phyloP scores from a whole-genome alignment of 2,888 invertebrate species.

The Lepidochrysops patricia region DNA sequence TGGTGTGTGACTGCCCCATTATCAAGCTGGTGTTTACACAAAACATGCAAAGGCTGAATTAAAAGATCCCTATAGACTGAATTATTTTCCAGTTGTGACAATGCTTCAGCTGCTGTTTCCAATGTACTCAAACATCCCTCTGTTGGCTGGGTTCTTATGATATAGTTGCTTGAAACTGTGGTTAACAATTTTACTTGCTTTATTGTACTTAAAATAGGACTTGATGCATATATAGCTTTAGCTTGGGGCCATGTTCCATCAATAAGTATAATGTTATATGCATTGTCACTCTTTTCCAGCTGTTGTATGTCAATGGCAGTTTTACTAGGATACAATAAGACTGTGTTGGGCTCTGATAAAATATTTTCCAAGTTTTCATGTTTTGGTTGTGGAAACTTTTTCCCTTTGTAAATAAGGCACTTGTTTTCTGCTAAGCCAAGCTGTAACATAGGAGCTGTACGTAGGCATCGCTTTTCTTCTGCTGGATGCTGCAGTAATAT shows the following conservation, averaged over 20 bases:
- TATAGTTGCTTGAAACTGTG: constrained; percentile 85
- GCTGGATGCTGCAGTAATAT: constrained; percentile 94
- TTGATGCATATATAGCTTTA: constrained; percentile 90
- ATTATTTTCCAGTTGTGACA: constrained; percentile 84
- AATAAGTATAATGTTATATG: constrained; percentile 86
- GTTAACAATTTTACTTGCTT: constrained; percentile 87
- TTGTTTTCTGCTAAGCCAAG: constrained; percentile 82
- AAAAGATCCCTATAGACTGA: constrained; percentile 78
- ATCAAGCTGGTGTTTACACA: constrained; percentile 90
- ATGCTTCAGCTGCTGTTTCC: constrained; percentile 87
- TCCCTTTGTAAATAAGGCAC: constrained; percentile 87
- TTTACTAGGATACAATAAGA: constrained; percentile 87
- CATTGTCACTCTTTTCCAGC: constrained; percentile 52
- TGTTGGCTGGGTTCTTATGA: constrained; percentile 94
- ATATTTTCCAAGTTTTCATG: constrained; percentile 79
- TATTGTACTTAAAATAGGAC: constrained; percentile 81
- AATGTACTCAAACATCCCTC: constrained; percentile 93
- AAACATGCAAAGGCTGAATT: constrained; percentile 84
- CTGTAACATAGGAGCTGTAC: constrained; percentile 92
- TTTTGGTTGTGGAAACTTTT: constrained; percentile 84
- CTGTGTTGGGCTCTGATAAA: constrained; percentile 78
- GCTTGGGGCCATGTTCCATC: constrained; percentile 98
- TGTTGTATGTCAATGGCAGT: constrained; percentile 80
- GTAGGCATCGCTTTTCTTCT: constrained; percentile 90
- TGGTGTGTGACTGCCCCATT: constrained; percentile 96